Evolutionary conservation across 2,113 vertebrate species (phyloP).

Genomic region (Aix galericulata): DNA sequence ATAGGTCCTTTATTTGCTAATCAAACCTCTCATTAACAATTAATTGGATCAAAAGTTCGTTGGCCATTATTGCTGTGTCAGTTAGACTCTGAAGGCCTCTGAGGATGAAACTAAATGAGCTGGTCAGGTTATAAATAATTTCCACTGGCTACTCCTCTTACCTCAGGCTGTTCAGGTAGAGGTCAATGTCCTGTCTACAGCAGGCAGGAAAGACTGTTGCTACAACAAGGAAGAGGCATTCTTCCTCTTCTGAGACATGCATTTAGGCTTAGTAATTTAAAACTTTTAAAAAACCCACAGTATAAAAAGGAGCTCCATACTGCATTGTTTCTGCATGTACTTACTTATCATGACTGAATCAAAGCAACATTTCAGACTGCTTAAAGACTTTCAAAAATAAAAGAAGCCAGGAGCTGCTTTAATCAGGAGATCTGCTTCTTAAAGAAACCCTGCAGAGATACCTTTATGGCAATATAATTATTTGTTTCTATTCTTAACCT

Average conservation of each 20-base stretch:
- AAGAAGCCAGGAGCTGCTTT: slow-evolving; percentile 51
- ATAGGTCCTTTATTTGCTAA: slow-evolving; percentile 83
- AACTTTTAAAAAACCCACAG: slow-evolving; percentile 44
- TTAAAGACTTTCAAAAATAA: slow-evolving; percentile 59
- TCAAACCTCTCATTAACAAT: slow-evolving; percentile 90
- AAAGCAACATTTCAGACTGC: slow-evolving; percentile 60
- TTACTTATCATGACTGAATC: slow-evolving; percentile 62
- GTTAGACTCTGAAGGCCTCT: slow-evolving; percentile 73
- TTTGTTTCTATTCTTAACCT: slow-evolving; percentile 64
- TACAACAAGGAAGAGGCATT: slow-evolving; percentile 53
- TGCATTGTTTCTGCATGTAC: slow-evolving; percentile 20
- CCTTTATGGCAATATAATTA: slow-evolving; percentile 52
- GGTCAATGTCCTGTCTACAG: slow-evolving; percentile 76
- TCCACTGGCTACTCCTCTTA: slow-evolving; percentile 82
- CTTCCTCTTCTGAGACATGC: slow-evolving; percentile 59
- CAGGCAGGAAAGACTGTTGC: slow-evolving; percentile 37
- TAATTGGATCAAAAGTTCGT: slow-evolving; percentile 88
- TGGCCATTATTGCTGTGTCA: slow-evolving; percentile 84
- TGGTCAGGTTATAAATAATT: slow-evolving; percentile 88
- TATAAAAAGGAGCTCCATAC: neutral
- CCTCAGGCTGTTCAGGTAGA: slow-evolving; percentile 70
- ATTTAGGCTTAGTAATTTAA: slow-evolving; percentile 71
- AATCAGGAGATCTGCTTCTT: slow-evolving; percentile 54
- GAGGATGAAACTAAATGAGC: slow-evolving; percentile 80
- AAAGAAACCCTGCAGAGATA: slow-evolving; percentile 59